These are phyloP conservation scores for Myoxocephalus aenaeus DNA, from an alignment of 2,797 vertebrate genomes.

Conservation along the genomic window DNA sequence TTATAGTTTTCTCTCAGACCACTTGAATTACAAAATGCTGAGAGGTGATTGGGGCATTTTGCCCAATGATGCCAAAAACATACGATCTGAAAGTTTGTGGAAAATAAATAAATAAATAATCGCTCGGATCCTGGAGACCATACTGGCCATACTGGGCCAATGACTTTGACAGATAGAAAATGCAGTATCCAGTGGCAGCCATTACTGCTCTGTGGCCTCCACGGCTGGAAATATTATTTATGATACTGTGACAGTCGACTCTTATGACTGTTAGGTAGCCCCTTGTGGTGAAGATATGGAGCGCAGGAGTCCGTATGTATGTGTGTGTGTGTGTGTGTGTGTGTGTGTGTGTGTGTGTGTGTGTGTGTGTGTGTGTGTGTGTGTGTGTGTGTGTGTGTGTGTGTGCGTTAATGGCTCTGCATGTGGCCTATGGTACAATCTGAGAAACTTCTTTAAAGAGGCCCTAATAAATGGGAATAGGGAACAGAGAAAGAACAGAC, in stretches of 20 bases:
- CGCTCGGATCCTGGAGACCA: background rate
- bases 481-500: conserved; percentile 3
- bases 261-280: background rate
- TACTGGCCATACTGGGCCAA: background rate
- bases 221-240: conserved; percentile 20
- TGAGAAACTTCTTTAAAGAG: conserved; percentile 13
- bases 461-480: conserved; percentile 7
- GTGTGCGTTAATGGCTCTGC: background rate
- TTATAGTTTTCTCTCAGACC: too few relatives aligned
- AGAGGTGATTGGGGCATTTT: too few relatives aligned
- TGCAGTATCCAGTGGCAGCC: conserved; percentile 4
- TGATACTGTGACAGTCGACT: background rate
- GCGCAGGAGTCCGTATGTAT: background rate
- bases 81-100: too few relatives aligned
- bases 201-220: conserved; percentile 9
- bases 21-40: too few relatives aligned
- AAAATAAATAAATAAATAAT: too few relatives aligned
- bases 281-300: background rate
- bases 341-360: too few relatives aligned
- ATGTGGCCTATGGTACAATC: background rate
- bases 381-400: too few relatives aligned
- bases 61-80: too few relatives aligned
- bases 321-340: background rate
- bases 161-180: conserved; percentile 8
- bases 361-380: too few relatives aligned